These are phyloP conservation scores for Rotaria magnacalcarata DNA, from an alignment of 2,888 invertebrate species.

Conservation along the genomic window DNA sequence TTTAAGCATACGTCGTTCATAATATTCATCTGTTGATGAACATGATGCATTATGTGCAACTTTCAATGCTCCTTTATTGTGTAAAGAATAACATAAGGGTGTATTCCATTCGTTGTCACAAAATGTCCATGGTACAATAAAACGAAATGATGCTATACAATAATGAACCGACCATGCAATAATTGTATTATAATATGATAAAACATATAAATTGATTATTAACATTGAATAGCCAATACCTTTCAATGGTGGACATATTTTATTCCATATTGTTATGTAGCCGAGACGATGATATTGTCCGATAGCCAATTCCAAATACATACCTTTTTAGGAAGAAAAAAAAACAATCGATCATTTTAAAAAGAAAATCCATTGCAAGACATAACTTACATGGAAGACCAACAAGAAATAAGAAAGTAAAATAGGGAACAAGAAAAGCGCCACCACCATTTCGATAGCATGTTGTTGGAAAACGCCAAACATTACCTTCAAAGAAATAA, in stretches of 20 bases:
- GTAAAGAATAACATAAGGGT: slow-evolving; percentile 50
- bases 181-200: slow-evolving; percentile 92
- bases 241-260: slow-evolving; percentile 84
- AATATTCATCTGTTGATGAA: slow-evolving; percentile 48
- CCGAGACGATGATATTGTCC: slow-evolving; percentile 89
- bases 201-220: slow-evolving; percentile 68
- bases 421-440: slow-evolving; percentile 44
- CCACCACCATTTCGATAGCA: slow-evolving; percentile 46
- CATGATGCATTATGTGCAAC: slow-evolving; percentile 4
- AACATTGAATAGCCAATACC: slow-evolving; percentile 60
- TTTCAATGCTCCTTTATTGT: not conserved
- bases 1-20: slow-evolving; percentile 55
- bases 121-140: slow-evolving; percentile 58
- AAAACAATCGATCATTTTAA: not conserved
- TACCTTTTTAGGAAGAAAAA: not conserved
- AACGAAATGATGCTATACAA: slow-evolving; percentile 54
- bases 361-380: not conserved
- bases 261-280: slow-evolving; percentile 83
- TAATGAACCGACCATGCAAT: slow-evolving; percentile 66
- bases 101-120: slow-evolving; percentile 60
- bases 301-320: slow-evolving; percentile 83
- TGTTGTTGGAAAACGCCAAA: slow-evolving; percentile 46
- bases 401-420: slow-evolving; percentile 43
- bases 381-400: slow-evolving; percentile 39
- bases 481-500: slow-evolving; percentile 30